Percentiles rank a stretch among this genome's conserved stretches.
Conservation (phyloP, 1,140 invertebrate species). For the Colletes gigas region DNA sequence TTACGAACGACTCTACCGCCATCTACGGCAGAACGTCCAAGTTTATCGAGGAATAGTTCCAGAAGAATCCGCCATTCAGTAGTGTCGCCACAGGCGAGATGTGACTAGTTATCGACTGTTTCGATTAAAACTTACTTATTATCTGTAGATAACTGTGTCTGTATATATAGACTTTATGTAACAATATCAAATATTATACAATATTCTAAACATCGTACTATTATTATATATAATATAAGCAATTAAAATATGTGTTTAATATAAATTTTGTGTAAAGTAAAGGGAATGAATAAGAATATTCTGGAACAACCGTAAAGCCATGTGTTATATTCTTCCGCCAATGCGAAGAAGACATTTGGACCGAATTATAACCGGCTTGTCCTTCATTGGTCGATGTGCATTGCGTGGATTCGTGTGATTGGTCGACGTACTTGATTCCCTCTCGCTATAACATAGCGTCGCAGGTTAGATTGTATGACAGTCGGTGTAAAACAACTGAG, state of each 20-base stretch:
- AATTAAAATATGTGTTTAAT: too few species aligned
- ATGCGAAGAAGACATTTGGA: slow-evolving; percentile 70
- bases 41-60: too few species aligned
- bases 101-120: neutral
- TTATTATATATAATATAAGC: too few species aligned
- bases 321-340: slow-evolving; percentile 47
- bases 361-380: slow-evolving; percentile 36
- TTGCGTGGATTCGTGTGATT: slow-evolving; percentile 75
- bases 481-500: slow-evolving; percentile 59
- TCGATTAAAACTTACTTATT: neutral
- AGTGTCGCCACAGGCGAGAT: too few species aligned
- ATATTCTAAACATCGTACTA: neutral
- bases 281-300: slow-evolving; percentile 35
- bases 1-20: too few species aligned
- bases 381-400: slow-evolving; percentile 67
- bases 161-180: neutral
- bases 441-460: slow-evolving; percentile 50
- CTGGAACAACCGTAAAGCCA: slow-evolving; percentile 37
- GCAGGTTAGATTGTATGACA: slow-evolving; percentile 52
- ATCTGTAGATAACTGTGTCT: neutral
- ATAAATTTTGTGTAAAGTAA: neutral
- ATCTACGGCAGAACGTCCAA: too few species aligned
- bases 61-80: too few species aligned
- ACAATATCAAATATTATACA: too few species aligned
- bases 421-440: slow-evolving; percentile 47